Percentiles rank a stretch among this genome's conserved stretches.
Conservation (phyloP, 2,113 vertebrate genomes). For the Sinocyclocheilus rhinocerous region DNA sequence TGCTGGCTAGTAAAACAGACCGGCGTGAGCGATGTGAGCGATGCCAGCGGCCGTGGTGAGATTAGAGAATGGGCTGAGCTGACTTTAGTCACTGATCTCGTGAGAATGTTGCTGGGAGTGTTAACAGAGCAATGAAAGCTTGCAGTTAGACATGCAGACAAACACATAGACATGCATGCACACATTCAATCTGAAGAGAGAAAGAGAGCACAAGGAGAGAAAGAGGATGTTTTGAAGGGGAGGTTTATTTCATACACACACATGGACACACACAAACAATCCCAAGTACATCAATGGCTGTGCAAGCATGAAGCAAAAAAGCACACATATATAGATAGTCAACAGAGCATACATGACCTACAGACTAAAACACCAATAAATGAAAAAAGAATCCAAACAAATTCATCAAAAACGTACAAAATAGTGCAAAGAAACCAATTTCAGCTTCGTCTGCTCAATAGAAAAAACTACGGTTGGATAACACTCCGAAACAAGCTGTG, state of each 20-base stretch:
- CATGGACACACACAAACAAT: neutral
- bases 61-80: slow-evolving; percentile 22
- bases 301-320: slow-evolving; percentile 32
- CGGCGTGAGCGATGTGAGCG: neutral
- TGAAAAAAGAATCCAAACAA: slow-evolving; percentile 25
- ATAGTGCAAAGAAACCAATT: slow-evolving; percentile 21
- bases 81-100: slow-evolving; percentile 22
- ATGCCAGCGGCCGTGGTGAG: neutral
- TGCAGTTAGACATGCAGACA: slow-evolving; percentile 57
- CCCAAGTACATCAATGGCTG: slow-evolving; percentile 21
- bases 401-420: slow-evolving; percentile 18
- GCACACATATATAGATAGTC: slow-evolving; percentile 19
- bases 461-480: slow-evolving; percentile 12
- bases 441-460: slow-evolving; percentile 10
- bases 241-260: neutral
- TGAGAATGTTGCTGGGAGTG: slow-evolving; percentile 19
- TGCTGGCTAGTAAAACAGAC: slow-evolving; percentile 34
- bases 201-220: neutral
- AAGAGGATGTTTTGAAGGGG: neutral
- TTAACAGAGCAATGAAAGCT: slow-evolving; percentile 44
- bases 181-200: slow-evolving; percentile 54
- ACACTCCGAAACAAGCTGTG: slow-evolving; percentile 8
- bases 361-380: slow-evolving; percentile 18
- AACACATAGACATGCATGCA: slow-evolving; percentile 20
- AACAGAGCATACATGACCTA: slow-evolving; percentile 49